phyloP scores from a whole-genome alignment of 2,113 vertebrate species.

The Talpa occidentalis region DNA sequence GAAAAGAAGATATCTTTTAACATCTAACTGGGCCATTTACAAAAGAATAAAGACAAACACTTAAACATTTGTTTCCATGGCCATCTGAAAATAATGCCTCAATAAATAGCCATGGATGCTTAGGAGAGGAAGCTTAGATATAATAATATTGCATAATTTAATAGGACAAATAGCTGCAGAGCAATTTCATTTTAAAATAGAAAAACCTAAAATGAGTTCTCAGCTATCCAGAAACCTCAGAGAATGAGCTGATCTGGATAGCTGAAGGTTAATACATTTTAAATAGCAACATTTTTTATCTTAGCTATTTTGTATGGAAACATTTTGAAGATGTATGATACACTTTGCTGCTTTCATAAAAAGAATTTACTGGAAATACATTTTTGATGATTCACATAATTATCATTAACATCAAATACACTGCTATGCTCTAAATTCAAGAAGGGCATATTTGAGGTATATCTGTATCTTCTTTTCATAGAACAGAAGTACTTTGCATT shows the following conservation, averaged over 20 bases:
- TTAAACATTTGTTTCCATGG: constrained; percentile 13
- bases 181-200: constrained; percentile 65
- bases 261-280: constrained; percentile 6
- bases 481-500: background rate
- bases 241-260: constrained; percentile 49
- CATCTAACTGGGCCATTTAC: constrained; percentile 32
- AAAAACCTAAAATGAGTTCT: constrained; percentile 54
- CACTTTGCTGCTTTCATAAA: constrained; percentile 40
- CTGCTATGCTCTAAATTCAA: background rate
- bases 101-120: constrained; percentile 47
- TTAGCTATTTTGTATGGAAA: constrained; percentile 21
- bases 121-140: constrained; percentile 60
- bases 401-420: constrained; percentile 23
- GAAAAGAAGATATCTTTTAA: constrained; percentile 52
- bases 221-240: constrained; percentile 50
- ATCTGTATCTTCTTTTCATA: background rate
- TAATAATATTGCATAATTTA: constrained; percentile 66
- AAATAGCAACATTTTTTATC: constrained; percentile 35
- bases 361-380: constrained; percentile 5
- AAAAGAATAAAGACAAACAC: constrained; percentile 44
- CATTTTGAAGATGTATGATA: background rate
- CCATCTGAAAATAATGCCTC: constrained; percentile 48
- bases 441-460: background rate
- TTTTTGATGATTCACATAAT: constrained; percentile 31
- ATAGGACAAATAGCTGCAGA: constrained; percentile 52